Evolutionary conservation across 2,113 vertebrate species (phyloP).

Genomic region (Aldabrachelys gigantea): DNA sequence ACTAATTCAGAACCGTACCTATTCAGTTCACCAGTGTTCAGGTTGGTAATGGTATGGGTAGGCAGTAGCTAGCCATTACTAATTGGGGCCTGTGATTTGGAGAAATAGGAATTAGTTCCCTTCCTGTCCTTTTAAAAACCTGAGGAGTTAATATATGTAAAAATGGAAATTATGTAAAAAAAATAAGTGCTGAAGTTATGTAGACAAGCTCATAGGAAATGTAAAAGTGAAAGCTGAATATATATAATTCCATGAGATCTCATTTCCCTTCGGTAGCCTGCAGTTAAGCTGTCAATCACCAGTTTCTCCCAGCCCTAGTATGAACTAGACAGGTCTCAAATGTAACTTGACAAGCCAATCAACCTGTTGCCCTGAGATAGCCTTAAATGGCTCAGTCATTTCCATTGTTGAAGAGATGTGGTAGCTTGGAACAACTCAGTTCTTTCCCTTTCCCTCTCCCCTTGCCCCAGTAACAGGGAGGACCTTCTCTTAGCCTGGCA

Average conservation of each 20-base stretch:
- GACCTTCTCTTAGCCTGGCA: neutral
- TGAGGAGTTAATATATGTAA: neutral
- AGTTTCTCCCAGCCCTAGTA: fast-evolving
- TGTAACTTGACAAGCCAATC: no score
- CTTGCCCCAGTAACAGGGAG: neutral
- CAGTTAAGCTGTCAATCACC: neutral
- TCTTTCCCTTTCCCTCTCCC: neutral
- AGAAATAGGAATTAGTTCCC: fast-evolving
- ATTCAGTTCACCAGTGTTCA: neutral
- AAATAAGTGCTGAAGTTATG: neutral
- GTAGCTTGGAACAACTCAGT: neutral
- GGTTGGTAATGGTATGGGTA: fast-evolving
- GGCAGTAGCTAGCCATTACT: neutral
- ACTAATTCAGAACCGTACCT: neutral
- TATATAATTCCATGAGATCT: neutral
- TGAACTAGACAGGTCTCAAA: no score
- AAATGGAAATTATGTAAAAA: neutral
- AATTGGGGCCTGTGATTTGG: neutral
- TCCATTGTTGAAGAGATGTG: neutral
- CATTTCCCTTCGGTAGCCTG: neutral
- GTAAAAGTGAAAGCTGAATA: neutral
- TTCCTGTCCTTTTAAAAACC: neutral
- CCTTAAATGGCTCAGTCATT: neutral
- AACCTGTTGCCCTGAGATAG: neutral
- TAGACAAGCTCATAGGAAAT: neutral